Percentiles rank a stretch among this genome's conserved stretches.
Evolutionary conservation across 1,140 invertebrate genomes (phyloP).

Genomic region (Gerris buenoi): DNA sequence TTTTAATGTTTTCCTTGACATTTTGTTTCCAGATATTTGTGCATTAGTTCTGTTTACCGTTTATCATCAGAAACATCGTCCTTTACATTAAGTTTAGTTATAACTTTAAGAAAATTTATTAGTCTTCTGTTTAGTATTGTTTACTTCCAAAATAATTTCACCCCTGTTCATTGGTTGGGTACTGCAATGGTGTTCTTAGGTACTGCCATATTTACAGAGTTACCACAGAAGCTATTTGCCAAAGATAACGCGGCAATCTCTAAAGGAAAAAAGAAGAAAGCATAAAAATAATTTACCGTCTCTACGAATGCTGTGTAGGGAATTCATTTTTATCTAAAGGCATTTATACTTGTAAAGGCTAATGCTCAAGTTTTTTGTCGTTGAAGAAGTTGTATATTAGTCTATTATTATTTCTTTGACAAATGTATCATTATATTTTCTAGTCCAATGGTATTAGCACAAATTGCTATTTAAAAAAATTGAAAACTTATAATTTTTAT

Average conservation of each 20-base stretch:
- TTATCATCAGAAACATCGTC: constrained; percentile 88
- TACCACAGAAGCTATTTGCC: constrained; percentile 29
- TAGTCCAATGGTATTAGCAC: no score
- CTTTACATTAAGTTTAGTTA: constrained; percentile 84
- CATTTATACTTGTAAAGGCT: no score
- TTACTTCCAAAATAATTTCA: constrained; percentile 92
- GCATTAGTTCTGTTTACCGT: constrained; percentile 86
- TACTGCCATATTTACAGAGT: constrained; percentile 79
- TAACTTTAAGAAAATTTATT: constrained; percentile 89
- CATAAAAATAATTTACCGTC: background rate
- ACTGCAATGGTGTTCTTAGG: constrained; percentile 81
- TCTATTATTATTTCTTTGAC: no score
- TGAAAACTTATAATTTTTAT: no score
- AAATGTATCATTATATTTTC: no score
- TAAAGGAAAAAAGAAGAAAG: background rate
- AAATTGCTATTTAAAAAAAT: no score
- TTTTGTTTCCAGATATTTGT: constrained; percentile 34
- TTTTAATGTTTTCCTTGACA: background rate
- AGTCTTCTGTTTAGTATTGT: constrained; percentile 88
- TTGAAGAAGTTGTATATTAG: no score
- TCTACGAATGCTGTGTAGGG: no score
- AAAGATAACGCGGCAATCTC: no score
- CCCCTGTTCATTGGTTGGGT: constrained; percentile 80
- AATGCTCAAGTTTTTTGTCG: no score
- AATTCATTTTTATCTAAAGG: no score